Evolutionary conservation across 2,797 vertebrate genomes (phyloP).

Genomic region (Vireo griseus): DNA sequence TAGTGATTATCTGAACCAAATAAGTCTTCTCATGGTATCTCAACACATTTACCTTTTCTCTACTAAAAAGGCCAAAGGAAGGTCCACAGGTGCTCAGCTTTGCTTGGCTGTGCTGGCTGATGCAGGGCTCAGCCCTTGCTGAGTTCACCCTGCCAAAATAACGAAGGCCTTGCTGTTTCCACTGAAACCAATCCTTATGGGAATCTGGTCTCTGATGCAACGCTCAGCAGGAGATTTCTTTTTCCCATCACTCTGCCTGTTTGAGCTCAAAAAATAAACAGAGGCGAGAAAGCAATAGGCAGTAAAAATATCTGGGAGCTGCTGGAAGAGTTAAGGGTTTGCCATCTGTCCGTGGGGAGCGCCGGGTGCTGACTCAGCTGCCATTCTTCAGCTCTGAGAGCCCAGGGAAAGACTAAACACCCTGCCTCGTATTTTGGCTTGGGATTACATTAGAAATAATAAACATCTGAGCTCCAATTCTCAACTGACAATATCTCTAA

Average conservation of each 20-base stretch:
- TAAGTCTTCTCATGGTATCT: neutral
- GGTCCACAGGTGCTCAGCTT: neutral
- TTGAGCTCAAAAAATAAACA: constrained; percentile 35
- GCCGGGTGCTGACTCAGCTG: constrained; percentile 30
- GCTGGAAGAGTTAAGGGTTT: constrained; percentile 3
- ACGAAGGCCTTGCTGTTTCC: neutral
- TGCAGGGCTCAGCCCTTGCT: neutral
- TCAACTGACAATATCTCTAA: constrained; percentile 6
- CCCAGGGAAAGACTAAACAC: neutral
- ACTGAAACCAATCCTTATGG: constrained; percentile 23
- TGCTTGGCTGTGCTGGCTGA: neutral
- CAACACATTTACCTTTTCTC: neutral
- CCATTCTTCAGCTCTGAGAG: neutral
- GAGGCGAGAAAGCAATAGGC: neutral
- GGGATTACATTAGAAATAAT: constrained; percentile 5
- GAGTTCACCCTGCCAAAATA: neutral
- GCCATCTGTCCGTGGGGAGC: neutral
- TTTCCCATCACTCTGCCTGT: constrained; percentile 21
- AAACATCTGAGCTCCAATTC: constrained; percentile 33
- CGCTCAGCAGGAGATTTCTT: neutral
- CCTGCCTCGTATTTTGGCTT: constrained; percentile 15
- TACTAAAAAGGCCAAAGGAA: neutral
- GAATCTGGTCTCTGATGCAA: constrained; percentile 24
- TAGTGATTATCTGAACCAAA: neutral
- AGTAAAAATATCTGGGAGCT: constrained; percentile 29